These are phyloP conservation scores for Falco rusticolus DNA, from an alignment of 2,797 vertebrate genomes.

Conservation along the genomic window DNA sequence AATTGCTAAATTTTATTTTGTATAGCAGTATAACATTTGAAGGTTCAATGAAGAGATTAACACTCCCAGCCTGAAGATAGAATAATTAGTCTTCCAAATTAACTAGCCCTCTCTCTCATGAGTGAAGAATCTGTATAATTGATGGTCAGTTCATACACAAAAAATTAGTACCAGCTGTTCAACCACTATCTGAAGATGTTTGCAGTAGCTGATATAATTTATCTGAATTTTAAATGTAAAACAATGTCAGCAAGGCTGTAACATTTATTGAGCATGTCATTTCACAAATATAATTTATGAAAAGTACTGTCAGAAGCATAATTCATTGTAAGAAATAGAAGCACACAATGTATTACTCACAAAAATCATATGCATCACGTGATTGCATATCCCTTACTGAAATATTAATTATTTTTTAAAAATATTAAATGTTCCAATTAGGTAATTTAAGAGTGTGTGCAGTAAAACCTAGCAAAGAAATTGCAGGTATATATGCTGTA, in stretches of 20 bases:
- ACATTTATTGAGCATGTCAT: not conserved
- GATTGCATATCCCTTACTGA: not conserved
- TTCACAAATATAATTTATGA: not conserved
- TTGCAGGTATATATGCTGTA: not conserved
- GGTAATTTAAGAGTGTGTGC: not conserved
- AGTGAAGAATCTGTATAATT: not conserved
- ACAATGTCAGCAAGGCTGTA: not conserved
- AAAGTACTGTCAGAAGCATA: not conserved
- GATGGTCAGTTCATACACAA: slow-evolving; percentile 4
- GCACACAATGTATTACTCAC: not conserved
- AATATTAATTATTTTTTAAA: not conserved
- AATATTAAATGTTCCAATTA: not conserved
- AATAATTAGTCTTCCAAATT: slow-evolving; percentile 63
- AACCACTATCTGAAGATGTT: not conserved
- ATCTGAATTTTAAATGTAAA: slow-evolving; percentile 31
- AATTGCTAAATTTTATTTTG: slow-evolving; percentile 66
- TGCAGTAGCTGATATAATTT: not conserved
- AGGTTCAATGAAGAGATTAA: slow-evolving; percentile 56
- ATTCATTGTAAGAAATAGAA: not conserved
- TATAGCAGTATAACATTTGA: slow-evolving; percentile 32
- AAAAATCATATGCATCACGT: not conserved
- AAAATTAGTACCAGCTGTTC: not conserved
- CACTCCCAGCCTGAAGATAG: slow-evolving; percentile 25
- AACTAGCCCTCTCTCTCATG: not conserved
- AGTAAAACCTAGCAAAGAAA: not conserved